A percentile compares a stretch with the other conserved stretches of the same genome.
Conservation (phyloP, 1,140 invertebrate species). For the Drosophila repletoides region DNA sequence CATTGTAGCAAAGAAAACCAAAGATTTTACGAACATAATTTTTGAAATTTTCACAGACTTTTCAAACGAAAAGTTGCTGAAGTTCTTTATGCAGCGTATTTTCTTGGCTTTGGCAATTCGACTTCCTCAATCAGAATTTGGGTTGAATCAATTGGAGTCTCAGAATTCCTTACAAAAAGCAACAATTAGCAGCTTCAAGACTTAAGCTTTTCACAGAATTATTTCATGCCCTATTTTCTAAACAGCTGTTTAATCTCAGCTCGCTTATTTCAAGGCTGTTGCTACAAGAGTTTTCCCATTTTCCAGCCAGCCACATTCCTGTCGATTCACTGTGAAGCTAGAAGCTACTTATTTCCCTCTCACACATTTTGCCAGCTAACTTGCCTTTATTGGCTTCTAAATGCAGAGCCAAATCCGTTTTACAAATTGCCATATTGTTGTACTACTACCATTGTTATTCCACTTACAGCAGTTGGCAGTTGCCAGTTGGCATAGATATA, state of each 20-base stretch:
- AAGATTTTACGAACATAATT: neutral
- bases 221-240: too few relatives aligned
- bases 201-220: too few relatives aligned
- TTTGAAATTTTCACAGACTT: too few relatives aligned
- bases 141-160: too few relatives aligned
- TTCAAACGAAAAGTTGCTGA: too few relatives aligned
- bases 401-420: constrained; percentile 75
- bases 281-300: too few relatives aligned
- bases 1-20: too few relatives aligned
- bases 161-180: too few relatives aligned
- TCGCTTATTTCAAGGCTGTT: neutral
- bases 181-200: too few relatives aligned
- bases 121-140: too few relatives aligned
- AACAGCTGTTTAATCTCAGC: neutral
- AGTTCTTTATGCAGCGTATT: too few relatives aligned
- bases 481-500: constrained; percentile 7
- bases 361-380: constrained; percentile 57
- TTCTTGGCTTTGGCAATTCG: too few relatives aligned
- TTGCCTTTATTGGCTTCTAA: constrained; percentile 75
- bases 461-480: constrained; percentile 19
- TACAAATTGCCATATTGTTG: constrained; percentile 69
- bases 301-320: neutral
- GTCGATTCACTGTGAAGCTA: constrained; percentile 1
- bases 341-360: constrained; percentile 8
- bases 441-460: constrained; percentile 34